Conservation (phyloP, 2,113 vertebrate genomes). For the Anas platyrhynchos region DNA sequence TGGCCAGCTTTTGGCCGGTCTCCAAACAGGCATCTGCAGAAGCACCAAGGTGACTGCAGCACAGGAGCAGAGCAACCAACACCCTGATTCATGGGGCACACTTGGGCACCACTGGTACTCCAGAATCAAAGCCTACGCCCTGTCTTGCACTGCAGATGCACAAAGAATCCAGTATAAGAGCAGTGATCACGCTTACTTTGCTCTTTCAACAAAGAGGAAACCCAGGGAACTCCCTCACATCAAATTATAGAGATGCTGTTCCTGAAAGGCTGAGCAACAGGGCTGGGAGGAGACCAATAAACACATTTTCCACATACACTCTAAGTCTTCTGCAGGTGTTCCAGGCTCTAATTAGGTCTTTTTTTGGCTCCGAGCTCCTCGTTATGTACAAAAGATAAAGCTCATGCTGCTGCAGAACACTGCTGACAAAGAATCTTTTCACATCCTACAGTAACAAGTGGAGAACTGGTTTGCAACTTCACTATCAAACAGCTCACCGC, state of each 20-base stretch:
- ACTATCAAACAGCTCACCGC: not conserved
- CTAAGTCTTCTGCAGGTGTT: not conserved
- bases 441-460: not conserved
- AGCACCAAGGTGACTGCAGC: not conserved
- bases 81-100: not conserved
- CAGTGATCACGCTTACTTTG: not conserved
- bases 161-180: not conserved
- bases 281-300: not conserved
- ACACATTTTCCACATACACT: not conserved
- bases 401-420: not conserved
- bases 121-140: not conserved
- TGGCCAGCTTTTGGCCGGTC: not conserved
- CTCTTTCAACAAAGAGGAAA: not conserved
- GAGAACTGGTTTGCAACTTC: not conserved
- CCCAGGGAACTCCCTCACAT: not conserved
- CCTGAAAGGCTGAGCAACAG: not conserved
- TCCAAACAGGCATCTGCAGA: not conserved
- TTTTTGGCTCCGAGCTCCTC: not conserved
- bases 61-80: not conserved
- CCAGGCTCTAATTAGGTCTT: not conserved
- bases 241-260: not conserved
- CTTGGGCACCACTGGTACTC: not conserved
- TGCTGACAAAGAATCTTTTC: slow-evolving; percentile 25
- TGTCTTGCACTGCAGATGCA: not conserved
- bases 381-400: not conserved